Base-by-base conservation (phyloP, 2,888 invertebrate genomes). In the Hartigia nigra region DNA sequence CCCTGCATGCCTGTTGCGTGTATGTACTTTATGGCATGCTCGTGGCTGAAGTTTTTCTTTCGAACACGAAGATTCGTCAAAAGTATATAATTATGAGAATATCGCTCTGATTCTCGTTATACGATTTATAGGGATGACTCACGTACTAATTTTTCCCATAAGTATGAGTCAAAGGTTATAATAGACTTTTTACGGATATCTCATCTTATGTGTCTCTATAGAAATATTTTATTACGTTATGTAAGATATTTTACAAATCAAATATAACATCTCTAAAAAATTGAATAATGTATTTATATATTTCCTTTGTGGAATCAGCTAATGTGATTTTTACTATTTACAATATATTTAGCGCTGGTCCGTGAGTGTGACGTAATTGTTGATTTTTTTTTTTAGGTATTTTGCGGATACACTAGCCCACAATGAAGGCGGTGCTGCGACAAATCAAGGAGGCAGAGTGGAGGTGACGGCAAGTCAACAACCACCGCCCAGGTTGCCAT, bases 401-500 rank as follows among this genome's bases (percentile, higher is more conserved):
- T 93, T 93, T 84, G 92, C 92, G 74, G 93, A 93, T 81, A 92
- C 93, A 36, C 89, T 93, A 77, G 92, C 92, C 12, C 92, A 92
- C 86, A 92, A 92, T 84, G 92, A 92, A 84, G 92, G 91, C 74
- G 88, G 87, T 81, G 85, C 82, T 72, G 83, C 89, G 77, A 80
- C 87, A 79, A 86, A 80, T 79, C 90, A 90, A 76, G 86, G 85
- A 78, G 85, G 85, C 79, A 87, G 89, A 80, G 81, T 86, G 77
- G 92, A 84, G 86, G 86, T 85, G 83, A 78, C 86, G 78, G 82
- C 82, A 80, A 82, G 81, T 74, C 85, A 83, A 81, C 87, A 83
- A 81, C 89, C 84, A 81, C 84, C 83, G 83, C 86, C 79, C 84
- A 87, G 84, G 80, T 84, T 87, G 78, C 87, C 87, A 74, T 87